Percentiles rank a stretch among this genome's conserved stretches.
Conservation (phyloP, 2,797 vertebrate genomes). For the Hydrocynus forskahlii region DNA sequence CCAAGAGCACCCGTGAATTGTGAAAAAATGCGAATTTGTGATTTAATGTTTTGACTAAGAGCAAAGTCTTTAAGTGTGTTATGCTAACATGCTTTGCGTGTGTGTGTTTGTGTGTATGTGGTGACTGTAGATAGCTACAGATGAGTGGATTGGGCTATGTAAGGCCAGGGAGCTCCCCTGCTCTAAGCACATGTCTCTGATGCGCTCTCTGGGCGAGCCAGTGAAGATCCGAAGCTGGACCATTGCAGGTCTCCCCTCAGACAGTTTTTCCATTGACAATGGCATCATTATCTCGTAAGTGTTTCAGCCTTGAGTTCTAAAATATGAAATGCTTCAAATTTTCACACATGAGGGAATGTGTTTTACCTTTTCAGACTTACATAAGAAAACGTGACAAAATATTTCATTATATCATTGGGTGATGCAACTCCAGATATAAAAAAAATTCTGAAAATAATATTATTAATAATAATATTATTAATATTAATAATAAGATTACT, state of each 20-base stretch:
- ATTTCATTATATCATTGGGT: too few species aligned
- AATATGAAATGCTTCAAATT: background rate
- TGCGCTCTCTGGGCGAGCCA: conserved; percentile 83
- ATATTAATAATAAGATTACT: too few species aligned
- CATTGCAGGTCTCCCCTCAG: conserved; percentile 89
- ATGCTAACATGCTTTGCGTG: background rate
- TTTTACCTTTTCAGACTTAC: too few species aligned
- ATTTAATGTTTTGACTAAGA: too few species aligned
- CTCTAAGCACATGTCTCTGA: conserved; percentile 84
- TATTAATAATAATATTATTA: too few species aligned
- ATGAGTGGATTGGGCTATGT: conserved; percentile 82
- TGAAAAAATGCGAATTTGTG: too few species aligned
- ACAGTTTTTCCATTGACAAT: conserved; percentile 90
- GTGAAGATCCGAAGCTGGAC: conserved; percentile 88
- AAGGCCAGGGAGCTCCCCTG: conserved; percentile 83
- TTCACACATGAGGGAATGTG: background rate
- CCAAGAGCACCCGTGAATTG: too few species aligned
- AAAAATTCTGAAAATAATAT: too few species aligned
- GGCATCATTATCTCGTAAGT: conserved; percentile 91
- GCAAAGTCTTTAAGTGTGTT: background rate
- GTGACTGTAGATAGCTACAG: conserved; percentile 80
- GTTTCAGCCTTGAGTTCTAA: background rate
- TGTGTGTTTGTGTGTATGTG: conserved; percentile 20
- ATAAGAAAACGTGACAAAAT: too few species aligned
- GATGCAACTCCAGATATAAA: too few species aligned